Evolutionary conservation across 2,113 vertebrate genomes (phyloP), one percentile per base, ranked within the genome.

Genomic region (Paradoxurus hermaphroditus): DNA sequence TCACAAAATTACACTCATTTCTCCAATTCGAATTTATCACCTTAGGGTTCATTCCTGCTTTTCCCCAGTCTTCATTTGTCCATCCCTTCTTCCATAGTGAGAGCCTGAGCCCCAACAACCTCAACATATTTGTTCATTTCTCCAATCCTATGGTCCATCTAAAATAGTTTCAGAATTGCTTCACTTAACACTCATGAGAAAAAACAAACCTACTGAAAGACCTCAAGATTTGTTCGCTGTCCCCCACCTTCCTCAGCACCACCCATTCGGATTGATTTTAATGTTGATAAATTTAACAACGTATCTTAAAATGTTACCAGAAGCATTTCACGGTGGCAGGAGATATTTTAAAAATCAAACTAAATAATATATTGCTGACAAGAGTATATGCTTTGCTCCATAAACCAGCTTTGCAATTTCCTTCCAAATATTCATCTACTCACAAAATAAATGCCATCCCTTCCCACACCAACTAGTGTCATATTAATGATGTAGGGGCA

Each of bases 311-410:
- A 59, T 67, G 49, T 93, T 73, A 83, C 79, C n/a, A 51, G 70
- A 70, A 27, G 29, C 46, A 81, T 84, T 65, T 78, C 41, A 46
- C 44, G 87, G 13, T 21, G 5, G 25, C 56, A 65, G 46, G 44
- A 81, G 29, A 21, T 51, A 81, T 94, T 93, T 91, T 56, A 59
- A 97, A 92, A 95, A 53, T 86, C 73, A 90, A 77, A 65, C 79
- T 72, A 41, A 97, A 78, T 91, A 75, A 95, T 72, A 51, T 81
- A 75, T 87, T 96, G 73, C 59, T 93, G 90, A 67, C 91, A 72
- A 72, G 41, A 96, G 34, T 41, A 0, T 73, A 12, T 44, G 59
- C 2, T 96, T 2, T 92, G 34, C 62, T 82, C 36, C 41, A 23
- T 19, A 78, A 46, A 41, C 75, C 34, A 79, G 70, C 83, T 91